Percentiles rank a stretch among this genome's conserved stretches.
Evolutionary conservation across 2,888 invertebrate species (phyloP).

Genomic region (Ceratothoa steindachneri): DNA sequence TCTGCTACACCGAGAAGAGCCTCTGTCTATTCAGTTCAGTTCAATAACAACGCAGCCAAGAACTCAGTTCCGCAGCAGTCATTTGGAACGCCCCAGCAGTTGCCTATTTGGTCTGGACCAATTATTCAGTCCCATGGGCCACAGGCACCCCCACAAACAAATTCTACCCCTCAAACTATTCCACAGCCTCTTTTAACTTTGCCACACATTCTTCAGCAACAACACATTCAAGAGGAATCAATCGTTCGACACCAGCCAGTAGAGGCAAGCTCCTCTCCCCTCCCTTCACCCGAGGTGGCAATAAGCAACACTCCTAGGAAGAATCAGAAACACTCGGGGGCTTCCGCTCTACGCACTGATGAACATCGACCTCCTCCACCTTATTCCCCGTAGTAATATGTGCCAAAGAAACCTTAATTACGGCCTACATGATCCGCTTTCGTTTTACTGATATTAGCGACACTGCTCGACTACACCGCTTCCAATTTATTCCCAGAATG

Average conservation of each 20-base stretch:
- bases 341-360: background rate
- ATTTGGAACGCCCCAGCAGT: background rate
- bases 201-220: background rate
- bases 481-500: too few relatives aligned
- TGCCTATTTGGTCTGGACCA: background rate
- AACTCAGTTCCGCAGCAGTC: constrained; percentile 9
- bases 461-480: too few relatives aligned
- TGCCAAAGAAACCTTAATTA: too few relatives aligned
- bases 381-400: constrained; percentile 1
- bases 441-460: too few relatives aligned
- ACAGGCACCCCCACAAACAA: background rate
- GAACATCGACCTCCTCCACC: constrained; percentile 17
- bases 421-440: too few relatives aligned
- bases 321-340: too few relatives aligned
- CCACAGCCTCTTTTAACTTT: background rate
- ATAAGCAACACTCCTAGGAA: too few relatives aligned
- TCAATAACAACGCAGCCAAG: constrained; percentile 15
- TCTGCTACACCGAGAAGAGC: background rate
- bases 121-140: background rate
- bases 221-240: background rate
- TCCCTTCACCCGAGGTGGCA: too few relatives aligned
- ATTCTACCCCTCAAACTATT: background rate
- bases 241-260: background rate
- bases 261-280: background rate
- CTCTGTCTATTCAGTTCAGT: background rate